These are phyloP conservation scores for Stegodyphus mimosarum DNA, from an alignment of 1,140 invertebrate species.

Conservation along the genomic window DNA sequence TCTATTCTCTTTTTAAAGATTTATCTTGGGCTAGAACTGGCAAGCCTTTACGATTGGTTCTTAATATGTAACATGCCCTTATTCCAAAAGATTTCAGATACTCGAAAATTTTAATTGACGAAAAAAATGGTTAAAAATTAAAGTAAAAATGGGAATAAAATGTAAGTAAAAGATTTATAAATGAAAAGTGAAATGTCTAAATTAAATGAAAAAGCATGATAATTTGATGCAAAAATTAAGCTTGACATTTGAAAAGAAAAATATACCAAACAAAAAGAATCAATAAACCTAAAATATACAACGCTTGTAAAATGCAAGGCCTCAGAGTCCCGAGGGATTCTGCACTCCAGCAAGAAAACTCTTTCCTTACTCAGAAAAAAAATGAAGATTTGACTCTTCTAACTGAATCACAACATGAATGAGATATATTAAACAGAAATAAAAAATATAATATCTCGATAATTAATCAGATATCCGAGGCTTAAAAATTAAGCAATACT, in stretches of 20 bases:
- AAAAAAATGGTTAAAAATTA: not conserved
- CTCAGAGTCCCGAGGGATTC: not conserved
- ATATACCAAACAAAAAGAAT: not conserved
- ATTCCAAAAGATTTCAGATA: too few species aligned
- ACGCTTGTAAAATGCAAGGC: not conserved
- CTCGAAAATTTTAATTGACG: too few species aligned
- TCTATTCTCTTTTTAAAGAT: too few species aligned
- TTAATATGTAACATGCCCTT: too few species aligned
- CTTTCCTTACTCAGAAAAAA: not conserved
- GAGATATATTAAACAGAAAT: not conserved
- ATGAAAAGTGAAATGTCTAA: not conserved
- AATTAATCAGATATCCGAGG: not conserved
- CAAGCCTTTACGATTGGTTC: too few species aligned
- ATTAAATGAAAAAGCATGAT: not conserved
- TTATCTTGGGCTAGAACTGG: too few species aligned
- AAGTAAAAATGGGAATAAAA: not conserved
- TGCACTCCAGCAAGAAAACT: not conserved
- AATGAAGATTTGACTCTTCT: not conserved
- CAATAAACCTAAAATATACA: not conserved
- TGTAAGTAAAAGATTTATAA: not conserved
- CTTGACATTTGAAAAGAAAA: not conserved
- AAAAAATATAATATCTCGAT: not conserved
- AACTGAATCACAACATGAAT: not conserved
- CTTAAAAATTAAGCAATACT: not conserved
- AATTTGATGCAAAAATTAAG: not conserved